Percentiles rank a stretch among this genome's conserved stretches.
Conservation (phyloP, 2,888 invertebrate species). For the Ochlodes sylvanus region DNA sequence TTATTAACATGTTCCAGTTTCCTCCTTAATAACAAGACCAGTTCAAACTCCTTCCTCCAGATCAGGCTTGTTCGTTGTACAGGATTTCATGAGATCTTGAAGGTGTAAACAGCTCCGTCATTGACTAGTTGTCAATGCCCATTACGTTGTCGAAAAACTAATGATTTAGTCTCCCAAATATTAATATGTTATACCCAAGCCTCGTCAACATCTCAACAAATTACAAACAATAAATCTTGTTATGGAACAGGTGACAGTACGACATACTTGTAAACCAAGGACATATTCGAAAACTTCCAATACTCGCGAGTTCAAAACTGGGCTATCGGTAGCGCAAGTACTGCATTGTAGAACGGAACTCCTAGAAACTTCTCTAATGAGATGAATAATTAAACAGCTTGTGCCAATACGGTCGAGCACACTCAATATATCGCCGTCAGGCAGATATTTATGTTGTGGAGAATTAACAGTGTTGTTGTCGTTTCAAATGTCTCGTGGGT, state of each 20-base stretch:
- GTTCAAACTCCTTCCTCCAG: too few relatives aligned
- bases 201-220: background rate
- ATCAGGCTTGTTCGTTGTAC: too few relatives aligned
- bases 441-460: conserved; percentile 35
- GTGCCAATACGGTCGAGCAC: conserved; percentile 48
- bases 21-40: too few relatives aligned
- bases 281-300: conserved; percentile 43
- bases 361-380: conserved; percentile 77
- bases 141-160: too few relatives aligned
- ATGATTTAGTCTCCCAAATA: too few relatives aligned
- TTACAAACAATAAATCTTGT: conserved; percentile 5
- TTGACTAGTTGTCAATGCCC: too few relatives aligned
- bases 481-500: conserved; percentile 35
- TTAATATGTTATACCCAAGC: too few relatives aligned
- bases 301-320: conserved; percentile 57
- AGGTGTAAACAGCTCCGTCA: too few relatives aligned
- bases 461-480: conserved; percentile 35
- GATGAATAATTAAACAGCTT: conserved; percentile 79
- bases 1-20: too few relatives aligned
- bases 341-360: conserved; percentile 69
- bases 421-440: conserved; percentile 37
- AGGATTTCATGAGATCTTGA: too few relatives aligned
- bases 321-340: conserved; percentile 68
- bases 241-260: conserved; percentile 11
- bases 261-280: conserved; percentile 4